A percentile compares a stretch with the other conserved stretches of the same genome.
Evolutionary conservation across 2,888 invertebrate genomes (phyloP).

Genomic region (Electrophaes corylata): DNA sequence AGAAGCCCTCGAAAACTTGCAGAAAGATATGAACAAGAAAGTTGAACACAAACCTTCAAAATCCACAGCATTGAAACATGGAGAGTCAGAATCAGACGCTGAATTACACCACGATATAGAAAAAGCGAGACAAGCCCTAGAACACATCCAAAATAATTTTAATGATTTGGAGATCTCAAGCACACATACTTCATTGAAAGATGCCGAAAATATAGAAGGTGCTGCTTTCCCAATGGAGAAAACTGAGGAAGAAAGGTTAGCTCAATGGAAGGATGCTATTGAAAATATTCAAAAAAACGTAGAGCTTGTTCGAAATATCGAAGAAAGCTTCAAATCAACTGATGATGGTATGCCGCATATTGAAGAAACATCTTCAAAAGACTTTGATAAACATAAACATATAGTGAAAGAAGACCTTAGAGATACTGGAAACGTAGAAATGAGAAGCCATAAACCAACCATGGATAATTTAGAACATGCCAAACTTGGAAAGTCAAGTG

Average conservation of each 20-base stretch:
- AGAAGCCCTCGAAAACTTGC: constrained; percentile 70
- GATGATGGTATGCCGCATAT: constrained; percentile 14
- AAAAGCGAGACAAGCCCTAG: constrained; percentile 62
- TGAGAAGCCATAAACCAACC: constrained; percentile 22
- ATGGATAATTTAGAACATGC: constrained; percentile 11
- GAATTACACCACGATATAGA: constrained; percentile 67
- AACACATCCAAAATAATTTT: constrained; percentile 63
- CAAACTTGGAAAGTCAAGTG: constrained; percentile 33
- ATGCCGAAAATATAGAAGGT: constrained; percentile 48
- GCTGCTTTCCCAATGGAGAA: constrained; percentile 45
- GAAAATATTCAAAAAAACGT: constrained; percentile 61
- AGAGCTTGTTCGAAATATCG: constrained; percentile 66
- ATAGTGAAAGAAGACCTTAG: constrained; percentile 29
- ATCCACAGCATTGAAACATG: constrained; percentile 44
- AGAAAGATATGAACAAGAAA: constrained; percentile 57
- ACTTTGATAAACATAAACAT: constrained; percentile 16
- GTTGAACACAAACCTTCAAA: constrained; percentile 54
- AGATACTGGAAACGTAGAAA: constrained; percentile 23
- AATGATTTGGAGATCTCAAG: constrained; percentile 59
- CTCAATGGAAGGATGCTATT: constrained; percentile 69
- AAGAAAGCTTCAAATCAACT: constrained; percentile 60
- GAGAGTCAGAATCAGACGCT: constrained; percentile 48
- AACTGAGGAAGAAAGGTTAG: constrained; percentile 60
- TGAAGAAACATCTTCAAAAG: constrained; percentile 9
- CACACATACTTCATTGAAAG: constrained; percentile 45